Evolutionary conservation across 2,113 vertebrate genomes (phyloP).

Genomic region (Struthidea cinerea): DNA sequence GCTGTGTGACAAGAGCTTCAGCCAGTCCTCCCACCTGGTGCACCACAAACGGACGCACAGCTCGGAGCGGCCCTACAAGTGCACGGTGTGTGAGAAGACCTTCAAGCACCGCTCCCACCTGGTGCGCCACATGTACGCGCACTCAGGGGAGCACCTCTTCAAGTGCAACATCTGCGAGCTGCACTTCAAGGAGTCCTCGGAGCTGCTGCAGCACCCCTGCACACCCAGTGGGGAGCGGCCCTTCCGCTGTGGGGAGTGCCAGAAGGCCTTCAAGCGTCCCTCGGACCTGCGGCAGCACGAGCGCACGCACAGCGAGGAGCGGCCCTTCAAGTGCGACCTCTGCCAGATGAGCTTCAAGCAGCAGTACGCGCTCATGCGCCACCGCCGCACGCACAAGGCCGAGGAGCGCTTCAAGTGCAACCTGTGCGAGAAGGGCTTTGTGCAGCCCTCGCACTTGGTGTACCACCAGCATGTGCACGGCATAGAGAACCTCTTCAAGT

Average conservation of each 20-base stretch:
- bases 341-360: slow-evolving; percentile 99
- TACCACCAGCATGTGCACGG: slow-evolving; percentile 97
- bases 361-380: slow-evolving; percentile 91
- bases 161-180: slow-evolving; percentile 93
- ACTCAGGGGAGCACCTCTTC: slow-evolving; percentile 90
- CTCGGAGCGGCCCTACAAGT: slow-evolving; percentile 94
- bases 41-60: slow-evolving; percentile 98
- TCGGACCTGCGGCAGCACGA: slow-evolving; percentile 95
- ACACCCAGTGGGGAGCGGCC: slow-evolving; percentile 91
- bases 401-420: slow-evolving; percentile 89
- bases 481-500: slow-evolving; percentile 97
- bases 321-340: slow-evolving; percentile 96
- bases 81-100: slow-evolving; percentile 94
- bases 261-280: slow-evolving; percentile 93
- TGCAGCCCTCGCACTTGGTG: slow-evolving; percentile 92
- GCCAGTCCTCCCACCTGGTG: slow-evolving; percentile 94
- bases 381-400: slow-evolving; percentile 89
- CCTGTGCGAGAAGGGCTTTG: slow-evolving; percentile 94
- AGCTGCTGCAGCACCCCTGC: slow-evolving; percentile 95
- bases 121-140: slow-evolving; percentile 96
- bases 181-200: slow-evolving; percentile 94
- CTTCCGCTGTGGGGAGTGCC: slow-evolving; percentile 90
- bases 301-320: slow-evolving; percentile 94
- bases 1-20: slow-evolving; percentile 96
- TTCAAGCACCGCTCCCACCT: slow-evolving; percentile 98